These are phyloP conservation scores for Nyctalus aviator DNA, from an alignment of 2,797 vertebrate species.

Conservation along the genomic window DNA sequence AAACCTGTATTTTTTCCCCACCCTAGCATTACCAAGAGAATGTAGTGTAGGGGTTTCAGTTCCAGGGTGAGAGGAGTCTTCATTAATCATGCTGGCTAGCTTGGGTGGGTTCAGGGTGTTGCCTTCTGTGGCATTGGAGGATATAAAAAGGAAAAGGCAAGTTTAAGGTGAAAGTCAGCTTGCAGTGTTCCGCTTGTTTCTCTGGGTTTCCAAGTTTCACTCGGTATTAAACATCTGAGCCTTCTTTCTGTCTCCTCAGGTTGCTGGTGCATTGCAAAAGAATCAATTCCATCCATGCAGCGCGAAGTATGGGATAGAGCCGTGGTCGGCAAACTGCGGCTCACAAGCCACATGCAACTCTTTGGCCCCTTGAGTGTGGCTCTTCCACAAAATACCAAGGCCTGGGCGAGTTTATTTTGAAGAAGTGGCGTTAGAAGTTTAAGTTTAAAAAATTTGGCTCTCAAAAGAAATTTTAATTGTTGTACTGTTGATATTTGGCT, in stretches of 20 bases:
- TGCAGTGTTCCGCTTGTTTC: background rate
- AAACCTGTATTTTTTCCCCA: background rate
- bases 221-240: background rate
- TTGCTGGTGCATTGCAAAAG: background rate
- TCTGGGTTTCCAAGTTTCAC: background rate
- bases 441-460: too few species aligned
- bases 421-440: too few species aligned
- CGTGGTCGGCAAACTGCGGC: too few species aligned
- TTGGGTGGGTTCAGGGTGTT: conserved; percentile 24
- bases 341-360: too few species aligned
- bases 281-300: background rate
- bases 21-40: background rate
- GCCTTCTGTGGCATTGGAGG: conserved; percentile 23
- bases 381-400: too few species aligned
- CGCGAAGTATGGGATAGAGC: background rate
- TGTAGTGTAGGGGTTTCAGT: background rate
- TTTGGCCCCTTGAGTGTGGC: too few species aligned
- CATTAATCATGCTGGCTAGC: background rate
- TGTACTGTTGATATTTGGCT: too few species aligned
- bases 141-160: conserved; percentile 40
- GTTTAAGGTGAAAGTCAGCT: background rate
- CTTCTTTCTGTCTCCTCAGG: background rate
- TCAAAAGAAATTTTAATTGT: too few species aligned
- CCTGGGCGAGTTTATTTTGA: too few species aligned
- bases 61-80: background rate